Evolutionary conservation across 23 tunicate species (phyloP), one percentile per base, ranked within the genome.

Genomic region (Styela clava): DNA sequence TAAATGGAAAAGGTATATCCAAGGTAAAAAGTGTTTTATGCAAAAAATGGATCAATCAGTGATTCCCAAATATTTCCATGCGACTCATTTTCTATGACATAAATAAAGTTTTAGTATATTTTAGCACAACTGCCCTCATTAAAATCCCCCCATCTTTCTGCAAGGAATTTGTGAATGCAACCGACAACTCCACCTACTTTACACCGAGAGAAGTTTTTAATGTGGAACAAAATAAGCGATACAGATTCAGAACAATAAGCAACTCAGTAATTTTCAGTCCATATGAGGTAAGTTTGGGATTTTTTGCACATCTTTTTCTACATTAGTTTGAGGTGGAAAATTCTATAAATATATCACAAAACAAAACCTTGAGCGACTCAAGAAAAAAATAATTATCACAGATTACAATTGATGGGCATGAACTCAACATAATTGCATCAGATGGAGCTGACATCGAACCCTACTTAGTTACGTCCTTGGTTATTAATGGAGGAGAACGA

Each of bases 251-350:
- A 51, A 71, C 86, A 61, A 93, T 93, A 63, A 93, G 87, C 84
- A 88, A 85, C 31, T 93, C 98, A 0, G 93, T 77, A 16, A 77
- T 87, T 22, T 87, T 93, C 63, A 87, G 98, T 81, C 98, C 98
- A 19, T 69, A 87, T 26, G 84, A 93, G 93, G 98, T 93, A 36
- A 61, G 80, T 86, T 24, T 25, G 25, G 31, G 19, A n/a, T n/a
- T n/a, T n/a, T n/a, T n/a, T 21, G 64, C 22, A 61, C 63, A 56
- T 21, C 0, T 61, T 61, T 0, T 61, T 61, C 22, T 61, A 21
- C n/a, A 0, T 23, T 23, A 0, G 22, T 21, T 61, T n/a, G n/a
- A n/a, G n/a, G n/a, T n/a, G n/a, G n/a, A n/a, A n/a, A 25, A 27
- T 61, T n/a, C n/a, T n/a, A n/a, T n/a, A n/a, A n/a, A n/a, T n/a